Evolutionary conservation across 2,113 vertebrate genomes (phyloP), one percentile per base, ranked within the genome.

Genomic region (Abramis brama): DNA sequence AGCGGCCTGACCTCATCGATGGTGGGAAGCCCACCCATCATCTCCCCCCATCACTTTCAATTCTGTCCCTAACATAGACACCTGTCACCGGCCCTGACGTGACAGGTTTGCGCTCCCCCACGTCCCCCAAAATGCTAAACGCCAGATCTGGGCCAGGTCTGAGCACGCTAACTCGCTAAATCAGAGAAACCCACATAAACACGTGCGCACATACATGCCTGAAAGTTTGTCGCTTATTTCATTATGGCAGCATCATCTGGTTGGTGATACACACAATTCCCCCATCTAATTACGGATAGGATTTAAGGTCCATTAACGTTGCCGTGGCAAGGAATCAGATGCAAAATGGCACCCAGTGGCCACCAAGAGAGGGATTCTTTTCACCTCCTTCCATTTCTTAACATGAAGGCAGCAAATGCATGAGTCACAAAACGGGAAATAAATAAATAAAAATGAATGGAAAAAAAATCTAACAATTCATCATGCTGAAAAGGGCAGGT

Each of bases 201-300:
- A 76, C 17, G 27, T 57, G 93, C 95, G 25, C 66, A 71, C 81
- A 76, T 45, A 39, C 76, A 81, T 74, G 93, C 95, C 94, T 94
- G 94, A 96, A 96, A 96, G 85, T 89, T 96, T 97, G 95, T 95
- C 96, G 96, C 96, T 96, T 94, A 95, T 96, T 97, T 97, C 96
- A 97, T 97, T 97, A 97, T 93, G 95, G 94, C 93, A 96, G 97
- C 97, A 98, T 99, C 98, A 98, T 99, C 98, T 99, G 98, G 97
- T 97, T 96, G 97, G 97, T 96, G 97, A 98, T 97, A 96, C 96
- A 95, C 95, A 96, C 97, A 99, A 99, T 99, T 99, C 97, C 97
- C 98, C 97, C 96, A 98, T 99, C 98, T 99, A 99, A 99, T 99
- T 99, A 99, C 96, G 96, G 95, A 93, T 95, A 97, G 97, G 97